These are phyloP conservation scores for Thereuonema tuberculata DNA, from an alignment of 1,140 invertebrate genomes.

Conservation along the genomic window DNA sequence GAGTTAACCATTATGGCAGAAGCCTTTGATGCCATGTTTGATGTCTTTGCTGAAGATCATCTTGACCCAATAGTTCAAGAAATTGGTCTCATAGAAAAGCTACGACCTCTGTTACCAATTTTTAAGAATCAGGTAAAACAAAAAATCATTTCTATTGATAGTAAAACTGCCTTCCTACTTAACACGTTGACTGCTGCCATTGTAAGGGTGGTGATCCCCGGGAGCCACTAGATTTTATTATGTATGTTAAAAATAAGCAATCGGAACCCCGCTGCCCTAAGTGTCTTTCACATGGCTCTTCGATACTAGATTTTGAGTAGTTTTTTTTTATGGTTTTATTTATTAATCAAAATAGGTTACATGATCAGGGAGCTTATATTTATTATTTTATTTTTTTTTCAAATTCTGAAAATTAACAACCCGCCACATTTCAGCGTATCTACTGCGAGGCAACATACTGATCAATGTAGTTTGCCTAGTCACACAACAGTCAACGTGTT, in stretches of 20 bases:
- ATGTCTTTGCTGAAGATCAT: conserved; percentile 60
- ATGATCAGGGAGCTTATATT: too few species aligned
- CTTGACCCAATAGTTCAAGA: conserved; percentile 46
- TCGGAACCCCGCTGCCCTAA: background rate
- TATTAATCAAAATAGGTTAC: too few species aligned
- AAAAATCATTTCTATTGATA: conserved; percentile 3
- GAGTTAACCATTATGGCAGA: conserved; percentile 56
- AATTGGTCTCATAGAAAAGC: conserved; percentile 44
- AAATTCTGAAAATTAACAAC: too few species aligned
- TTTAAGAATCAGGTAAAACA: conserved; percentile 48
- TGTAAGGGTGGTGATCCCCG: background rate
- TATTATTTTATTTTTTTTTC: too few species aligned
- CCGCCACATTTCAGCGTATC: too few species aligned
- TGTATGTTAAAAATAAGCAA: background rate
- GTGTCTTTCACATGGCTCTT: background rate
- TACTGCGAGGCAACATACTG: too few species aligned
- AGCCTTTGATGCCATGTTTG: conserved; percentile 55
- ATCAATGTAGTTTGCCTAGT: too few species aligned
- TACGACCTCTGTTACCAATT: conserved; percentile 39
- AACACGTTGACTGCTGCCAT: background rate
- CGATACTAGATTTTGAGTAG: background rate
- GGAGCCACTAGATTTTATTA: background rate
- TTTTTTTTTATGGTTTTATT: too few species aligned
- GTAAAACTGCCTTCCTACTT: conserved; percentile 4
- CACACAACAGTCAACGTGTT: too few species aligned